phyloP scores from a whole-genome alignment of 1,140 invertebrate species.

The Antheraea mylitta region DNA sequence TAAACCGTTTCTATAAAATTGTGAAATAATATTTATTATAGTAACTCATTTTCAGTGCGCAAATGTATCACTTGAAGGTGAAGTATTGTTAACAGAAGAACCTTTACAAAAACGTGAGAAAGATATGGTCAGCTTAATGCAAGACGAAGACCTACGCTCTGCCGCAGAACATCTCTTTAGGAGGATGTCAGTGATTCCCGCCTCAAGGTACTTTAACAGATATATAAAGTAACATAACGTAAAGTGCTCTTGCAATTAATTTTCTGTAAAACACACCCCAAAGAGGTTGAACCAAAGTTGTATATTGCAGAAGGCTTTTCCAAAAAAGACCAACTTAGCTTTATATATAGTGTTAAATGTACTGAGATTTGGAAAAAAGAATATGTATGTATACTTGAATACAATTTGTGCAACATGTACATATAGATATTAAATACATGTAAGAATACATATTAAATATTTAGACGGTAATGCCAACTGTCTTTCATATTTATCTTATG shows the following conservation, averaged over 20 bases:
- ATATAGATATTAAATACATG: too few relatives aligned
- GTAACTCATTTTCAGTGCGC: constrained; percentile 43
- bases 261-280: background rate
- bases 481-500: too few relatives aligned
- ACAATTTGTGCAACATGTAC: too few relatives aligned
- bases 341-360: too few relatives aligned
- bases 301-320: too few relatives aligned
- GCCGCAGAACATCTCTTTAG: constrained; percentile 59
- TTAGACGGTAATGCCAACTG: too few relatives aligned
- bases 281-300: too few relatives aligned
- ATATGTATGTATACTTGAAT: too few relatives aligned
- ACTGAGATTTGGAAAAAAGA: too few relatives aligned
- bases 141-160: constrained; percentile 54
- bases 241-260: background rate
- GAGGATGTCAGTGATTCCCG: constrained; percentile 62
- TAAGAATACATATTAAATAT: too few relatives aligned
- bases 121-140: constrained; percentile 63
- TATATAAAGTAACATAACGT: background rate
- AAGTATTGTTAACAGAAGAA: constrained; percentile 42
- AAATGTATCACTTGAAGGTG: constrained; percentile 57
- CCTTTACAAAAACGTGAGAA: constrained; percentile 53
- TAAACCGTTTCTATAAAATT: background rate
- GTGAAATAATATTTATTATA: background rate
- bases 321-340: too few relatives aligned
- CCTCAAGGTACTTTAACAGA: constrained; percentile 39